Conservation (phyloP, 2,113 vertebrate species). For the Apistogramma diplotaenia region DNA sequence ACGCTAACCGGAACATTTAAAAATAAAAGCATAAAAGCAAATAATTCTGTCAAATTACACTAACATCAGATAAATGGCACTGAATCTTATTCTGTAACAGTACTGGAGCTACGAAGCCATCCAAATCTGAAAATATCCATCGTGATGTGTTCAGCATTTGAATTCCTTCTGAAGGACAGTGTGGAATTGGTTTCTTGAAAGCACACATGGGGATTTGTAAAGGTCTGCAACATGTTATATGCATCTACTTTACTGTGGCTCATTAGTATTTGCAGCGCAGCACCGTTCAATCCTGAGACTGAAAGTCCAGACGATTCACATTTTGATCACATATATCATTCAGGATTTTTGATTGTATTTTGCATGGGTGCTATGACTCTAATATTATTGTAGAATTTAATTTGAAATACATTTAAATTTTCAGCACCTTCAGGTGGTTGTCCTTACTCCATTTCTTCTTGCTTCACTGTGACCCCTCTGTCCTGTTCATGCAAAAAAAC, state of each 20-base stretch:
- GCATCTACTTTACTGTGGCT: background rate
- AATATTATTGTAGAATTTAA: background rate
- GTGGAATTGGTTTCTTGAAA: conserved; percentile 31
- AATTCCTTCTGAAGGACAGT: conserved; percentile 33
- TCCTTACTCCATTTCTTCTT: background rate
- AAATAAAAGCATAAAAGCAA: too few relatives aligned
- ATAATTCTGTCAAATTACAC: background rate
- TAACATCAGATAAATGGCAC: background rate
- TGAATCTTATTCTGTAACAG: background rate
- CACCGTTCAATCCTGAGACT: background rate
- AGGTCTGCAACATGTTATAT: background rate
- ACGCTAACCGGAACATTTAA: background rate
- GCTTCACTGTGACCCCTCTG: background rate
- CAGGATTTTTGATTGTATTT: background rate
- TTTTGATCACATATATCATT: background rate
- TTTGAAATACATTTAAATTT: background rate
- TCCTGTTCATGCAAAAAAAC: background rate
- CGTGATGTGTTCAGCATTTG: conserved; percentile 18
- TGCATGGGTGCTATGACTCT: background rate
- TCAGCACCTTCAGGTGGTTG: background rate
- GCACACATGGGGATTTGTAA: conserved; percentile 11
- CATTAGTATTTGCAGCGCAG: background rate
- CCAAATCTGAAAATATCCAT: background rate
- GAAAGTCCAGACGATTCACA: background rate
- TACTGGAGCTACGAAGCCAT: background rate